phyloP scores from a whole-genome alignment of 1,140 invertebrate genomes.

The Drosophila baimaii region DNA sequence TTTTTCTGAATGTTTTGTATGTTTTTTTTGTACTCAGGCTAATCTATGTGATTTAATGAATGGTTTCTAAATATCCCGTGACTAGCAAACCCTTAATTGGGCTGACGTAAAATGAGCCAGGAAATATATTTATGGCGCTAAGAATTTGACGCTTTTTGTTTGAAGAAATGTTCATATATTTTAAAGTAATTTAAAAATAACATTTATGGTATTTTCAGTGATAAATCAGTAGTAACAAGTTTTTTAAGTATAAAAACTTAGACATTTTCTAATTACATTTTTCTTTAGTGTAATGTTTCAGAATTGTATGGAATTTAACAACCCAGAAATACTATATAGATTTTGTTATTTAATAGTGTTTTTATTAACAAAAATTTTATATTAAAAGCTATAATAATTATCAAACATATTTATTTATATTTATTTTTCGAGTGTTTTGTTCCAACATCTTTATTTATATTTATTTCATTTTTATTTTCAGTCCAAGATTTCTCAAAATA shows the following conservation, averaged over 20 bases:
- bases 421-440: neutral
- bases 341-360: no score
- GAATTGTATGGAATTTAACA: no score
- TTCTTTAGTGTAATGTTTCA: no score
- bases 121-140: neutral
- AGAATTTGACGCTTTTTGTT: neutral
- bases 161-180: neutral
- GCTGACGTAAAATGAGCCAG: neutral
- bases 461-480: neutral
- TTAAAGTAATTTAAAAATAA: neutral
- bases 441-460: neutral
- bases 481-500: no score
- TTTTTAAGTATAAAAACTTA: neutral
- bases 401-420: neutral
- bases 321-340: no score
- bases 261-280: neutral
- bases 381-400: neutral
- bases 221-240: no score
- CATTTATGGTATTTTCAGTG: no score
- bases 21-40: constrained; percentile 5
- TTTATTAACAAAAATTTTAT: neutral
- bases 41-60: constrained; percentile 31
- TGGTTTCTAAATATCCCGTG: constrained; percentile 8
- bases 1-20: constrained; percentile 5
- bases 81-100: neutral